These are phyloP conservation scores for Aurelia coerulea DNA, from an alignment of 30 jellyfish, hydroid and myxozoan genomes.

Conservation along the genomic window DNA sequence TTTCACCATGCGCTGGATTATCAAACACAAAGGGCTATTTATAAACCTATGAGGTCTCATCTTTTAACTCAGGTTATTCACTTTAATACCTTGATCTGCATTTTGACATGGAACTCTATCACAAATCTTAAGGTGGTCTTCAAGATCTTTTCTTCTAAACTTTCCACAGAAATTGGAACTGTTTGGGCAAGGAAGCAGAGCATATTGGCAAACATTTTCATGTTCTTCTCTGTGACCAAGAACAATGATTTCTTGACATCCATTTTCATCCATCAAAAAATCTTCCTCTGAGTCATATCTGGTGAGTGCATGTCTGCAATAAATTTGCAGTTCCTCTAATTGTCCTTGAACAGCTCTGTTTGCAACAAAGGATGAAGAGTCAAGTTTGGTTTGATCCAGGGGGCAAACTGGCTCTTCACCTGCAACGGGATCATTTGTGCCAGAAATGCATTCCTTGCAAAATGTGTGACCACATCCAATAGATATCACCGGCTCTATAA, in stretches of 20 bases:
- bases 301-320: slow-evolving; percentile 80
- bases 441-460: slow-evolving; percentile 60
- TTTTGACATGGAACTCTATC: slow-evolving; percentile 54
- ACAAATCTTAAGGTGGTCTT: slow-evolving; percentile 74
- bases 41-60: no score
- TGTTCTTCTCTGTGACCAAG: slow-evolving; percentile 78
- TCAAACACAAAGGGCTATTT: no score
- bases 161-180: slow-evolving; percentile 92
- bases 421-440: slow-evolving; percentile 1
- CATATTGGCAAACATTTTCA: slow-evolving; percentile 71
- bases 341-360: slow-evolving; percentile 93
- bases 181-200: slow-evolving; percentile 91
- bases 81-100: slow-evolving; percentile 57
- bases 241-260: slow-evolving; percentile 75
- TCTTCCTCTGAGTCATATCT: slow-evolving; percentile 90
- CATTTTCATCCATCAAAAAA: slow-evolving; percentile 72
- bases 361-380: slow-evolving; percentile 51
- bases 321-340: slow-evolving; percentile 75
- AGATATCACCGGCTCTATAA: slow-evolving; percentile 82
- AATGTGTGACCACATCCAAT: slow-evolving; percentile 93
- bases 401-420: slow-evolving; percentile 60
- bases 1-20: no score
- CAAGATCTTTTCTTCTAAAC: slow-evolving; percentile 76
- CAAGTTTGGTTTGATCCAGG: slow-evolving; percentile 59
- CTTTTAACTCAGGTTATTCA: no score